Evolutionary conservation across 2,888 invertebrate species (phyloP).

Genomic region (Glaucopsyche alexis): DNA sequence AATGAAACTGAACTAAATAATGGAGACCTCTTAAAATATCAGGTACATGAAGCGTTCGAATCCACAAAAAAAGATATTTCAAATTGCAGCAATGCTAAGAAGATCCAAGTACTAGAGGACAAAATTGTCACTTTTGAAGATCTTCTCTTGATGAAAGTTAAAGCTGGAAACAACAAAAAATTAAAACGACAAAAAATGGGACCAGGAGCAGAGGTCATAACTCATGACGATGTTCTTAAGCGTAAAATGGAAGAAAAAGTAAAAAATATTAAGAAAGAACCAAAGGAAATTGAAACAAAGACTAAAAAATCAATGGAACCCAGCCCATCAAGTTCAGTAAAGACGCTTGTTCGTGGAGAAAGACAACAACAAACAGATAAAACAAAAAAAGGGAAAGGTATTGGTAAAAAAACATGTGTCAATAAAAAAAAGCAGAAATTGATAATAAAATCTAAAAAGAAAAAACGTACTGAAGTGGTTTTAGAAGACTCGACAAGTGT

Average conservation of each 20-base stretch:
- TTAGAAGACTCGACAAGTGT: conserved; percentile 3
- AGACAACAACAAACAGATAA: no score
- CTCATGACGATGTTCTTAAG: conserved; percentile 34
- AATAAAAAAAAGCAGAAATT: background rate
- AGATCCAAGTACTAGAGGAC: conserved; percentile 32
- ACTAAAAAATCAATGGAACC: background rate
- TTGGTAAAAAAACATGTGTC: conserved; percentile 1
- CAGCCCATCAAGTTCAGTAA: no score
- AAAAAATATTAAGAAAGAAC: conserved; percentile 30
- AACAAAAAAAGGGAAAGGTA: background rate
- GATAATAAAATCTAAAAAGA: background rate
- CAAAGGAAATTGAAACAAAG: background rate
- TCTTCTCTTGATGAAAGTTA: conserved; percentile 35
- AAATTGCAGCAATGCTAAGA: background rate
- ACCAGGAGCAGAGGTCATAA: conserved; percentile 37
- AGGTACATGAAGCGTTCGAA: no score
- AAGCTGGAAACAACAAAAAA: conserved; percentile 30
- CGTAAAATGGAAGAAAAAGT: conserved; percentile 28
- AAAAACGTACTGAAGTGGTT: background rate
- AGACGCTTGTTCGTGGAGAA: no score
- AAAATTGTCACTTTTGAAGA: conserved; percentile 39
- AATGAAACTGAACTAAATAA: no score
- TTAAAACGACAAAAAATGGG: conserved; percentile 33
- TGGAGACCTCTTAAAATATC: no score
- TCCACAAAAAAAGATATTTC: no score